Evolutionary conservation across 2,113 vertebrate genomes (phyloP).

Genomic region (Aix galericulata): DNA sequence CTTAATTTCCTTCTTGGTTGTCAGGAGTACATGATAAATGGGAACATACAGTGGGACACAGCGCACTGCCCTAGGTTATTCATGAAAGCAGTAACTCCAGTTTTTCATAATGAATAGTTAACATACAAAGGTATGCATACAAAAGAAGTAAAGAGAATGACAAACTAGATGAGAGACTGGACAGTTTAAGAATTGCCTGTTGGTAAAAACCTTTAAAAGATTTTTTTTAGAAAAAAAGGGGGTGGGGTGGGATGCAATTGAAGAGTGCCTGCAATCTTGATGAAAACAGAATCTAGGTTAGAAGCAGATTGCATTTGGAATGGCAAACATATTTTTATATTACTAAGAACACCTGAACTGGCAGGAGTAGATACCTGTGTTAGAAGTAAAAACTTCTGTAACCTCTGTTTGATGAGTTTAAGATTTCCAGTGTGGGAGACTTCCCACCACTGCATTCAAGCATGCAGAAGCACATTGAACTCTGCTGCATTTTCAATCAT

Average conservation of each 20-base stretch:
- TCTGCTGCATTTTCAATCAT: background rate
- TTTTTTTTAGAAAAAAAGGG: background rate
- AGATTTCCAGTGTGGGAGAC: background rate
- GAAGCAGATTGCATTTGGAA: background rate
- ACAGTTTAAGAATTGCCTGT: background rate
- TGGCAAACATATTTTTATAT: background rate
- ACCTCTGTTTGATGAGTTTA: background rate
- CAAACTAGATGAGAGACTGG: background rate
- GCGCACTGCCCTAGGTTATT: background rate
- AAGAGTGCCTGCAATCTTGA: background rate
- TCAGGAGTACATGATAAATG: background rate
- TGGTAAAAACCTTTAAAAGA: background rate
- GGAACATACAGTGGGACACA: background rate
- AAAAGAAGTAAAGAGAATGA: background rate
- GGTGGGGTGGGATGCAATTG: background rate
- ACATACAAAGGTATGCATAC: background rate
- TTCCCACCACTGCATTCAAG: background rate
- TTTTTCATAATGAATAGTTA: slow-evolving; percentile 21
- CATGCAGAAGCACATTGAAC: background rate
- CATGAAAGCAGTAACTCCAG: background rate
- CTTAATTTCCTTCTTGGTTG: background rate
- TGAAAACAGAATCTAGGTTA: background rate
- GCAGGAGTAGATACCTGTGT: background rate
- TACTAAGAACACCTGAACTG: background rate
- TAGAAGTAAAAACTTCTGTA: background rate